Evolutionary conservation across 2,888 invertebrate species (phyloP), one percentile per base, ranked within the genome.

Genomic region (Conops quadrifasciatus): DNA sequence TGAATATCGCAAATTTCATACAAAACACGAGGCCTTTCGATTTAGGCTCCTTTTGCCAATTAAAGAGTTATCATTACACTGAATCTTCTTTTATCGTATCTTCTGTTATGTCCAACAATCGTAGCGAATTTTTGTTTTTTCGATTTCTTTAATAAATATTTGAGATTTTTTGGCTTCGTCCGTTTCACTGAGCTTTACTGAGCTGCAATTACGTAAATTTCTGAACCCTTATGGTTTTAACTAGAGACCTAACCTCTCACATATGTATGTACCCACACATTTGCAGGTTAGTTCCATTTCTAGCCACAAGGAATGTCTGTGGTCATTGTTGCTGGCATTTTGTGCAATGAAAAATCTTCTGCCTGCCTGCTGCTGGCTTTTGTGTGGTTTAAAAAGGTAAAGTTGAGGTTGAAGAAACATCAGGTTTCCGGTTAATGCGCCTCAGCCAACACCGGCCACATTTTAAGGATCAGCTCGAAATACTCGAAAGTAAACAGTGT

Each of bases 341-440:
- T 19, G n/a, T 24, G 28, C 24, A 58, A 58, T 58, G 36, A 36
- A 36, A 36, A 36, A 36, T 36, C 36, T 36, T 36, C 26, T 64
- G 47, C 13, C 49, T 13, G 26, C 1, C 58, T 69, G 53, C n/a
- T 58, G 9, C 36, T 70, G 56, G 58, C 49, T 59, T 56, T 51
- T 64, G 53, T 71, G 71, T 71, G 56, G 64, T 49, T 65, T 56
- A 30, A 21, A 28, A 47, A 49, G 65, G 47, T 59, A 24, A 58
- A 64, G 58, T 49, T 65, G 65, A 59, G 65, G 64, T 60, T 70
- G 56, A 26, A 36, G 5, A n/a, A n/a, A 51, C 58, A 19, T 24
- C 65, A 59, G 70, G 70, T 70, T 59, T 58, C 58, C 49, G 65
- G 70, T 59, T 65, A 59, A 65, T 62, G 26, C n/a, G n/a, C 71